These are phyloP conservation scores for Lochmaea crataegi DNA, from an alignment of 2,888 invertebrate species.

Conservation along the genomic window DNA sequence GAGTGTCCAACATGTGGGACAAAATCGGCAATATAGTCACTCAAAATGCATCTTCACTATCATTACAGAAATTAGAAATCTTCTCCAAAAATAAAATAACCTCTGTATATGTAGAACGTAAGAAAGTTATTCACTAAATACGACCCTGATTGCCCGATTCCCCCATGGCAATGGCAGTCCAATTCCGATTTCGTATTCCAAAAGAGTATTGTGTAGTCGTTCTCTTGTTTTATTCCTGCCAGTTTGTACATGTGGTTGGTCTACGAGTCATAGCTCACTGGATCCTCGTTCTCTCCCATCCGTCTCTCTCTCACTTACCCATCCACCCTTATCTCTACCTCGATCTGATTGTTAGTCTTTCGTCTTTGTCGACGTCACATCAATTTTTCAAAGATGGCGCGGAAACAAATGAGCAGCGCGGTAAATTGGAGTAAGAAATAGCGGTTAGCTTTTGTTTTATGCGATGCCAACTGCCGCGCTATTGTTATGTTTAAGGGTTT, in stretches of 20 bases:
- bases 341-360: constrained; percentile 63
- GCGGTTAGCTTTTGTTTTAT: constrained; percentile 67
- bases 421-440: constrained; percentile 67
- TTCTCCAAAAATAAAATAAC: too few relatives aligned
- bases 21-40: too few relatives aligned
- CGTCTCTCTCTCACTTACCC: constrained; percentile 33
- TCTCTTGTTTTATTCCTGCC: constrained; percentile 62
- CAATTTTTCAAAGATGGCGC: constrained; percentile 66
- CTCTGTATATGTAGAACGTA: background rate
- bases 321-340: constrained; percentile 58
- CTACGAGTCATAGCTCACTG: constrained; percentile 60
- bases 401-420: constrained; percentile 66
- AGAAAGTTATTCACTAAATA: constrained; percentile 4
- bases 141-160: constrained; percentile 27
- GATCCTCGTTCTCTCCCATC: constrained; percentile 41
- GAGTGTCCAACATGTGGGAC: too few relatives aligned
- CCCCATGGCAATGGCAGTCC: constrained; percentile 33
- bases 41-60: too few relatives aligned
- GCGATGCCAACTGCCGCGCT: constrained; percentile 64
- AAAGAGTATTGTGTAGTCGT: constrained; percentile 61
- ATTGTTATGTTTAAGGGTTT: constrained; percentile 64
- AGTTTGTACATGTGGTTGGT: constrained; percentile 62
- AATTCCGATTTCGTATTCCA: constrained; percentile 62
- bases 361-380: constrained; percentile 66
- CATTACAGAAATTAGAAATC: too few relatives aligned